Percentiles rank a stretch among this genome's conserved stretches.
These are phyloP conservation scores for Xylocopa sonorina DNA, from an alignment of 1,140 invertebrate species.

Conservation along the genomic window DNA sequence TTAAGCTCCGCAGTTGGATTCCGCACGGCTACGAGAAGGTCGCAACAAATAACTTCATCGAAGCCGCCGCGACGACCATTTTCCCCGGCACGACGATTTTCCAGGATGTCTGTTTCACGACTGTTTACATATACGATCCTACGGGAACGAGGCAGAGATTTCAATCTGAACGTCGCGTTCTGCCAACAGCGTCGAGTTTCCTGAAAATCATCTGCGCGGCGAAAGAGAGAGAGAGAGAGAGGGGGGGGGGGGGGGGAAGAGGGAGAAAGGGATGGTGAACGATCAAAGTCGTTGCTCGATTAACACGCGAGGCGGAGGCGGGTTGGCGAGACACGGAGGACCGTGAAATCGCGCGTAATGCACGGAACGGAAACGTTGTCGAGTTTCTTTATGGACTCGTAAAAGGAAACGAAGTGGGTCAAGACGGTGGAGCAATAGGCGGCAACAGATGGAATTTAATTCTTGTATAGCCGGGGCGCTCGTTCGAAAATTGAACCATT, in stretches of 20 bases:
- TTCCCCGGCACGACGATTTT: neutral
- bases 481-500: neutral
- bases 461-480: neutral
- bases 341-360: conserved; percentile 1
- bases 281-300: conserved; percentile 10
- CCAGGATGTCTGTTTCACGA: neutral
- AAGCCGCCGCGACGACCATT: neutral
- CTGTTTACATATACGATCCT: conserved; percentile 13
- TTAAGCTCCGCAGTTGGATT: conserved; percentile 35
- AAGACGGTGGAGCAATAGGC: neutral
- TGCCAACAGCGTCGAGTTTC: neutral
- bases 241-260: too few relatives aligned
- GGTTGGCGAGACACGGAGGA: neutral
- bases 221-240: too few relatives aligned
- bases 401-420: neutral
- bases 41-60: conserved; percentile 41
- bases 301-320: neutral
- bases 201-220: neutral
- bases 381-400: conserved; percentile 17
- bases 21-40: conserved; percentile 14
- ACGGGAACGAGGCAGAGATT: conserved; percentile 2
- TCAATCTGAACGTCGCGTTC: neutral
- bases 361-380: neutral
- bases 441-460: neutral
- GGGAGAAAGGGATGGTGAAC: neutral